Conservation (phyloP, 1,140 invertebrate genomes). For the Rhynchophorus ferrugineus region DNA sequence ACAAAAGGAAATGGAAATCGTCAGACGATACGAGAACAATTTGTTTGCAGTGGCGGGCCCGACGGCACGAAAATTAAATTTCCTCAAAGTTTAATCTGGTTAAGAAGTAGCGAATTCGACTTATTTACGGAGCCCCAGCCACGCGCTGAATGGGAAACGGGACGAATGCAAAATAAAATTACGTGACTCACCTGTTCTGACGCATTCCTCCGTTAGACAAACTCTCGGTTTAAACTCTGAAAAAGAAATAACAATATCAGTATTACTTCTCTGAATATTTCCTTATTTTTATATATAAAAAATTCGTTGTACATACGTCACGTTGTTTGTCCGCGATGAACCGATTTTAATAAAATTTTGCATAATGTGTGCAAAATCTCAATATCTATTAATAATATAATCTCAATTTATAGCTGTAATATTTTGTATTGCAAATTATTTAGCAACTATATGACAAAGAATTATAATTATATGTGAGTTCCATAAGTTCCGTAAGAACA, state of each 20-base stretch:
- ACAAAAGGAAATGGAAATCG: not conserved
- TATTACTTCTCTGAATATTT: not conserved
- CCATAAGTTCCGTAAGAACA: no score
- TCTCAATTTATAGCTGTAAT: no score
- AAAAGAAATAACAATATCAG: conserved; percentile 28
- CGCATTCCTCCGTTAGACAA: conserved; percentile 64
- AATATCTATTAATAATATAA: no score
- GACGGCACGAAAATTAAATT: not conserved
- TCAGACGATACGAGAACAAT: not conserved
- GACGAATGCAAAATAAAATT: not conserved
- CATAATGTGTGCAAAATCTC: no score
- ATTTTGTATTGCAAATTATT: no score
- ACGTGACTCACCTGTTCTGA: conserved; percentile 53
- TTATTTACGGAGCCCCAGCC: no score
- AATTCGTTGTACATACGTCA: no score
- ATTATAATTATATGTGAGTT: no score
- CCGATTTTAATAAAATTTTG: no score
- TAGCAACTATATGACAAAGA: no score
- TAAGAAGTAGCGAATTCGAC: not conserved
- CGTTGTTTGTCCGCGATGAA: no score
- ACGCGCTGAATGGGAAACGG: conserved; percentile 1
- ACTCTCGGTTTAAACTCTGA: conserved; percentile 44
- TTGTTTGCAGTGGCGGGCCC: not conserved
- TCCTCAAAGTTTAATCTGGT: not conserved
- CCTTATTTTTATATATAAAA: no score